A percentile compares a stretch with the other conserved stretches of the same genome.
Conservation (phyloP, 2,113 vertebrate genomes). For the Thoracochromis brauschi region DNA sequence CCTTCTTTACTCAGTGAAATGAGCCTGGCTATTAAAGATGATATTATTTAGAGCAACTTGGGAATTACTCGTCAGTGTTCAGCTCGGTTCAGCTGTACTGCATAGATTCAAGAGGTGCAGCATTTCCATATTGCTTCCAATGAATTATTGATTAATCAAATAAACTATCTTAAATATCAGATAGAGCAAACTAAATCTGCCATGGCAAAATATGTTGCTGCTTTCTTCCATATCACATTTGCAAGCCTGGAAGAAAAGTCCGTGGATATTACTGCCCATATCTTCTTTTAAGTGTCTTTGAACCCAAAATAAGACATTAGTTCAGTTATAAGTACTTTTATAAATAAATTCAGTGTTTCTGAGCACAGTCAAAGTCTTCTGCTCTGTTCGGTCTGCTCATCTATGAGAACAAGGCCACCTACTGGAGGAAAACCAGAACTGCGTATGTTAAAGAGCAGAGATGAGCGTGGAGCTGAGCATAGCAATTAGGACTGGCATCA, state of each 20-base stretch:
- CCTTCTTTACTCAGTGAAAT: not conserved
- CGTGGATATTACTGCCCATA: not conserved
- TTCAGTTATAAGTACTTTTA: not conserved
- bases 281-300: not conserved
- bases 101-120: not conserved
- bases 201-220: not conserved
- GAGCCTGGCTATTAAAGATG: not conserved
- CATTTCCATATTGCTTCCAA: not conserved
- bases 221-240: not conserved
- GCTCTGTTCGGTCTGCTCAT: not conserved
- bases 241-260: not conserved
- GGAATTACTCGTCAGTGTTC: not conserved
- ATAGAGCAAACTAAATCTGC: not conserved
- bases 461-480: not conserved
- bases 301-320: not conserved
- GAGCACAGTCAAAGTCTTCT: not conserved
- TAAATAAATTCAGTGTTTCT: not conserved
- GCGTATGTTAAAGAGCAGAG: not conserved
- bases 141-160: not conserved
- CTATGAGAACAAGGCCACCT: conserved; percentile 61
- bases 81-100: not conserved
- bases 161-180: not conserved
- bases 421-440: conserved; percentile 39
- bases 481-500: not conserved
- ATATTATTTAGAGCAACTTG: not conserved